Base-by-base conservation (phyloP, 53 echinoderm and acorn worm genomes). In the Mesocentrotus franciscanus region DNA sequence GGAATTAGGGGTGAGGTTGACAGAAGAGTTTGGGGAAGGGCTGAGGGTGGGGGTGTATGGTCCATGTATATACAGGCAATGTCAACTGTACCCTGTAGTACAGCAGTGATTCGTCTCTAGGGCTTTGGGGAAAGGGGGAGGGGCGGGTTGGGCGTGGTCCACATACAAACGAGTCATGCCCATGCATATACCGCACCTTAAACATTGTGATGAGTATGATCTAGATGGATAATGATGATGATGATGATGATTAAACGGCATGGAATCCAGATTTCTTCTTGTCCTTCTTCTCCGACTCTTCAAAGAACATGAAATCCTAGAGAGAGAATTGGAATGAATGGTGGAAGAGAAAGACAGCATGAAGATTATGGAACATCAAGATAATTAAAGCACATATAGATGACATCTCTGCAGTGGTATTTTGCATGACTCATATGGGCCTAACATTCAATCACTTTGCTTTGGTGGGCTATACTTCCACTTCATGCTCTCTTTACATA, bases 261-360 rank as follows among this genome's bases (percentile, higher is more conserved):
- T 20, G 12, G 90, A 97, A 97, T 55, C 97, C 97, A 4, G 96
- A 90, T 10, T 96, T 98, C 24, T 95, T 92, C 95, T 99, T 97
- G 78, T 99, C 99, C 62, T 99, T 97, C 81, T 98, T 95, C 83
- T 99, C 91, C 24, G 97, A 97, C 85, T 96, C 85, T 93, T 99
- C 99, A 97, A 99, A 99, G 97, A 97, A 99, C 98, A 99, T 99
- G 92, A 99, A 99, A 79, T 99, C 99, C 99, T 99, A 96, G 36
- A 72, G 55, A 64, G 60, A 64, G 20, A 92, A 42, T 56, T 15
- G 61, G 12, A 17, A 90, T 66, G 30, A 59, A 72, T 16, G 61
- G 36, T 61, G 55, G 16, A 72, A n/a, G 72, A 71, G n/a, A 64
- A 20, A 35, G 32, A 72, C 12, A 22, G 36, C 14, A 56, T 60